Evolutionary conservation across 53 echinoderm and acorn worm species (phyloP), one percentile per base, ranked within the genome.

Genomic region (Echinometra lucunter): DNA sequence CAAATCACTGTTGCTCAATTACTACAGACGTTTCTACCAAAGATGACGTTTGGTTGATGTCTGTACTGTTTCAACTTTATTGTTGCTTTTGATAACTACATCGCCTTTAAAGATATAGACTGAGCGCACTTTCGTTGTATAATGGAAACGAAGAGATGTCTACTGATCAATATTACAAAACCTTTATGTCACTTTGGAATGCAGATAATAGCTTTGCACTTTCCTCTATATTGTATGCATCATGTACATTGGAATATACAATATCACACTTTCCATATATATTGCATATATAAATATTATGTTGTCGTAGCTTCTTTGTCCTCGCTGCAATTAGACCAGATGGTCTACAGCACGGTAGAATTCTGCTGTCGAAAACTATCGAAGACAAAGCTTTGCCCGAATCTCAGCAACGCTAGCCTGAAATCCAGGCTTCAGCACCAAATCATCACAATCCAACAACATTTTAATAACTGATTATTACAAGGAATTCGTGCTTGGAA

Each of bases 351-450:
- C 35, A 17, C 8, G 19, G 37, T 78, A 38, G 78, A 42, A n/a
- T n/a, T n/a, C n/a, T n/a, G 78, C 32, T 12, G 69, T n/a, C n/a
- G n/a, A n/a, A n/a, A 32, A 32, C 69, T 69, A 30, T 34, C 69
- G 34, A 23, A 38, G 78, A 78, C 78, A 78, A 78, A 78, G 78
- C 78, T 38, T 78, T 35, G 40, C 37, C 40, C 40, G 38, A 78
- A 78, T 78, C 78, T 78, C 42, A 19, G 78, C 38, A 78, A 78
- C 78, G 42, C 78, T 78, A 78, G 40, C 78, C 78, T 78, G 19
- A 78, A 40, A 30, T 78, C 16, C 38, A 35, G 78, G 18, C 78
- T 21, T 18, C 18, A 19, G 23, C 42, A 69, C 69, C 30, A 34
- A 32, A 6, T 69, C 28, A 42, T 42, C 32, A 40, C 21, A 40